Evolutionary conservation across 2,888 invertebrate species (phyloP), one percentile per base, ranked within the genome.

Genomic region (Achlya flavicornis): DNA sequence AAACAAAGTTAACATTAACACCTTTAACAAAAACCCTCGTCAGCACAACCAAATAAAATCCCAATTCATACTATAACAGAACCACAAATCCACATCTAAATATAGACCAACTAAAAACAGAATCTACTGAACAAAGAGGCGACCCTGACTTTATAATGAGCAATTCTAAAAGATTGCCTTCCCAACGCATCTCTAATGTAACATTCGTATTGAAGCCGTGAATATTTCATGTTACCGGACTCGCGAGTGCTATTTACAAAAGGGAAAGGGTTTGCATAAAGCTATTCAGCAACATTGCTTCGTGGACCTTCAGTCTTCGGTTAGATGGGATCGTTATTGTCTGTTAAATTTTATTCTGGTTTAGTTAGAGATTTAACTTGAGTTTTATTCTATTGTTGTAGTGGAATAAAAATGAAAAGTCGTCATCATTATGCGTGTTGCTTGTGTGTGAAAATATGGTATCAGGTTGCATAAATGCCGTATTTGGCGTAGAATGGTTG

Each of bases 141-240:
- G 53, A 53, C 19, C 19, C 53, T 19, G 53, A 53, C 53, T 53
- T 53, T 10, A 53, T 53, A 53, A 72, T 71, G 73, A 71, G 67
- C 67, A 68, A 70, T 77, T 77, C 69, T 66, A 75, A 77, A 73
- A 76, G 73, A 77, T 76, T 73, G 70, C 66, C 41, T 35, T 62
- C 63, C 63, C 46, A 46, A 46, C 63, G 64, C 60, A 58, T 33
- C 26, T 33, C 60, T 41, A 60, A 41, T 19, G 43, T 41, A 12
- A 12, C 60, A 41, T 60, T 60, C 14, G 43, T 60, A 41, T 33
- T 64, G 64, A 68, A 66, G 66, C 63, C 62, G 62, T 35, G 62
- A 65, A 61, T 64, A 67, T 65, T 70, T 64, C 64, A 64, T 63
- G 62, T 41, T 63, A 70, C 64, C 61, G 59, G 64, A 65, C 73